These are phyloP conservation scores for Hippopotamus amphibius DNA, from an alignment of 2,113 vertebrate species.

Conservation along the genomic window DNA sequence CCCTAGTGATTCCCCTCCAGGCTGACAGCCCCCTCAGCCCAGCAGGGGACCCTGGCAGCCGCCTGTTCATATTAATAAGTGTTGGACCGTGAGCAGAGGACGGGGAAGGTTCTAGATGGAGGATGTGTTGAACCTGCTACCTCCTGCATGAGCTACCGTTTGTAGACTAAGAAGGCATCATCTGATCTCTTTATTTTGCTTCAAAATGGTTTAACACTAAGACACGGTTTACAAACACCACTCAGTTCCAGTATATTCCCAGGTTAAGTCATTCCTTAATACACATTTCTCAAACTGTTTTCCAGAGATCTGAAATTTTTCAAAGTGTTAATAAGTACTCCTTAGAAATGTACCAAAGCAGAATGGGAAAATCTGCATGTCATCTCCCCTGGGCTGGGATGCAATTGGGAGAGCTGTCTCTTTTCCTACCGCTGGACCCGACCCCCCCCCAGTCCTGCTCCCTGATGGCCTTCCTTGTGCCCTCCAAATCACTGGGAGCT, in stretches of 20 bases:
- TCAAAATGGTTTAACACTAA: background rate
- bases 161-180: background rate
- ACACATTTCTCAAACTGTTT: slow-evolving; percentile 6
- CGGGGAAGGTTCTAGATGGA: background rate
- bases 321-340: background rate
- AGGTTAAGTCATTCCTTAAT: background rate
- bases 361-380: background rate
- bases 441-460: background rate
- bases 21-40: background rate
- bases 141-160: background rate
- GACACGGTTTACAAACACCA: background rate
- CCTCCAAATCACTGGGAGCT: background rate
- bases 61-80: background rate
- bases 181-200: background rate
- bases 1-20: background rate
- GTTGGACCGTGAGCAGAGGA: background rate
- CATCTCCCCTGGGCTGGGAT: background rate
- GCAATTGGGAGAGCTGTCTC: background rate
- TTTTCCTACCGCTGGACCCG: no score
- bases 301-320: background rate
- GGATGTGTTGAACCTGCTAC: background rate
- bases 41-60: background rate
- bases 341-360: background rate
- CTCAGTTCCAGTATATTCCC: background rate
- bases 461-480: background rate